Evolutionary conservation across 2,797 vertebrate species (phyloP).

Genomic region (Holocentrus rufus): DNA sequence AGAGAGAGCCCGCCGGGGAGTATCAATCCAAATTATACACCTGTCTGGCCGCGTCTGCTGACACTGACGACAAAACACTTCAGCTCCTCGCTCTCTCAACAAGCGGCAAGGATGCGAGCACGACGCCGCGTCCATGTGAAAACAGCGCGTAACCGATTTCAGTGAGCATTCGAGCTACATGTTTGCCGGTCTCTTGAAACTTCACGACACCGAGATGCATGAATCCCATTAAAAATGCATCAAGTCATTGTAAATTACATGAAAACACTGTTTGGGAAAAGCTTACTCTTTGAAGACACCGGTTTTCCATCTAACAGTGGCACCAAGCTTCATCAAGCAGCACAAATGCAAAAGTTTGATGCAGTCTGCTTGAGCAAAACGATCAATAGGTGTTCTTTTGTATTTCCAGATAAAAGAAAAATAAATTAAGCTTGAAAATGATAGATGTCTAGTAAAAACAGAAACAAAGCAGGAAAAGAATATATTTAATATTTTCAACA

Average conservation of each 20-base stretch:
- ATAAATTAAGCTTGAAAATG: background rate
- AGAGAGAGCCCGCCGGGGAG: background rate
- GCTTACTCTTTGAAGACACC: background rate
- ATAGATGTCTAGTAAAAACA: too few species aligned
- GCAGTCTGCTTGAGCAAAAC: too few species aligned
- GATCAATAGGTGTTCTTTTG: background rate
- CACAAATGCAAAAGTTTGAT: background rate
- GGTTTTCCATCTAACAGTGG: background rate
- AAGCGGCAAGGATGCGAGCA: background rate
- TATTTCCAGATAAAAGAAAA: background rate
- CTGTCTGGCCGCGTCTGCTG: slow-evolving; percentile 31
- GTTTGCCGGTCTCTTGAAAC: background rate
- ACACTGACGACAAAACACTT: slow-evolving; percentile 12
- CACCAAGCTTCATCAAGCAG: background rate
- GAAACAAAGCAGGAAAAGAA: too few species aligned
- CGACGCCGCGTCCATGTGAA: background rate
- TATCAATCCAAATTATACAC: slow-evolving; percentile 45
- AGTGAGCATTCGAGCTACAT: background rate
- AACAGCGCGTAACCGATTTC: background rate
- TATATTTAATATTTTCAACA: too few species aligned
- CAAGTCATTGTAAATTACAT: too few species aligned
- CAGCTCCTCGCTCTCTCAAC: background rate
- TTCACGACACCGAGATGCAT: background rate
- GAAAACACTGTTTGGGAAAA: too few species aligned
- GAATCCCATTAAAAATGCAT: background rate